phyloP scores from a whole-genome alignment of 35 echinoderm and acorn worm species.

The Ophioderma brevispina region DNA sequence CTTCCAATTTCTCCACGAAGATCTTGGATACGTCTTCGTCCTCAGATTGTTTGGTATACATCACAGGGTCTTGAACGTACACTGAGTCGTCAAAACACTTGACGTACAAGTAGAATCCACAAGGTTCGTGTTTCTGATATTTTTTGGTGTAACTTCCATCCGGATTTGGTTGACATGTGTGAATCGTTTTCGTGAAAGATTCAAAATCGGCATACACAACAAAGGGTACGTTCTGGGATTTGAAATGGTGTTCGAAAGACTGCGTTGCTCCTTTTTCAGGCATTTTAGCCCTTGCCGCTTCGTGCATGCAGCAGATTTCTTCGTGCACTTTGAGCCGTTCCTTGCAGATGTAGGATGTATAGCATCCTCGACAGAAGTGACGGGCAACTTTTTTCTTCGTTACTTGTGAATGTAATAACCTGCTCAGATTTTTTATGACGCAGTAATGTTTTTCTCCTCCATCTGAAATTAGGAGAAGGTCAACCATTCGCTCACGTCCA shows the following conservation, averaged over 20 bases:
- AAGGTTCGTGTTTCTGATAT: not conserved
- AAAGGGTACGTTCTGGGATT: not conserved
- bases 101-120: not conserved
- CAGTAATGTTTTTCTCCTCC: not conserved
- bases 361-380: not conserved
- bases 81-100: not conserved
- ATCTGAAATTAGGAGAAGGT: not conserved
- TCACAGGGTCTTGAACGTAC: not conserved
- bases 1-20: not conserved
- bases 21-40: not conserved
- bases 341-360: not conserved
- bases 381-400: not conserved
- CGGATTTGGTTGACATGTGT: not conserved
- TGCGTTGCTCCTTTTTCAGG: not conserved
- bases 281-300: not conserved
- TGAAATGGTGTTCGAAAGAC: not conserved
- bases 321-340: not conserved
- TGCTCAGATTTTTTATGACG: not conserved
- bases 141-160: not conserved
- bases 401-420: not conserved
- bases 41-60: not conserved
- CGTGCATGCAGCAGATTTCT: not conserved
- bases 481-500: not conserved
- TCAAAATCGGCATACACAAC: conserved; percentile 2
- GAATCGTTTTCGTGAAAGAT: not conserved